These are phyloP conservation scores for Dryas iulia DNA, from an alignment of 1,140 invertebrate species.

Conservation along the genomic window DNA sequence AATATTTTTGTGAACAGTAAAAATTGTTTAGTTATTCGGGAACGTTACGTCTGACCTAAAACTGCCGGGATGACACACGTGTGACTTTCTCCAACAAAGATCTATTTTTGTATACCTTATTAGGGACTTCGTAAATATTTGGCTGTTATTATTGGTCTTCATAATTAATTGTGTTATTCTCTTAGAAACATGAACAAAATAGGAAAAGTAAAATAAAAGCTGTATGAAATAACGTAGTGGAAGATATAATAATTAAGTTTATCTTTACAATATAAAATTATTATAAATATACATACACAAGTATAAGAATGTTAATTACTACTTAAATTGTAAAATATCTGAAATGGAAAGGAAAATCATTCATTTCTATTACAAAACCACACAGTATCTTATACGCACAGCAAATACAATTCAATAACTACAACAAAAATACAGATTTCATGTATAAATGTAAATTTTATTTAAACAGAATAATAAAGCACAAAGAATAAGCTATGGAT, in stretches of 20 bases:
- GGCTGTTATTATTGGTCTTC: background rate
- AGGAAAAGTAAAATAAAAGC: too few species aligned
- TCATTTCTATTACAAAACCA: too few species aligned
- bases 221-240: too few species aligned
- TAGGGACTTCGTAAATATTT: background rate
- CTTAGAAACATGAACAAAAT: too few species aligned
- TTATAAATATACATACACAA: too few species aligned
- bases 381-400: too few species aligned
- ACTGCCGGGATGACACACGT: slow-evolving; percentile 57
- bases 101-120: slow-evolving; percentile 47
- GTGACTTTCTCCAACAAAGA: slow-evolving; percentile 58
- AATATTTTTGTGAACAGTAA: slow-evolving; percentile 48
- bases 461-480: background rate
- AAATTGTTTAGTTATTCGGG: slow-evolving; percentile 52
- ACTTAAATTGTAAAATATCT: background rate
- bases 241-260: background rate
- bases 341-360: too few species aligned
- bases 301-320: too few species aligned
- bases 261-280: too few species aligned
- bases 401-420: background rate
- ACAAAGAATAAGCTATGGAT: background rate
- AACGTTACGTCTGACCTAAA: slow-evolving; percentile 65
- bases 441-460: background rate
- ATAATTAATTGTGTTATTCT: background rate
- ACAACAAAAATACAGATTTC: background rate